A percentile compares a stretch with the other conserved stretches of the same genome.
Conservation (phyloP, 2,888 invertebrate species). For the Ephialtes manifestator region DNA sequence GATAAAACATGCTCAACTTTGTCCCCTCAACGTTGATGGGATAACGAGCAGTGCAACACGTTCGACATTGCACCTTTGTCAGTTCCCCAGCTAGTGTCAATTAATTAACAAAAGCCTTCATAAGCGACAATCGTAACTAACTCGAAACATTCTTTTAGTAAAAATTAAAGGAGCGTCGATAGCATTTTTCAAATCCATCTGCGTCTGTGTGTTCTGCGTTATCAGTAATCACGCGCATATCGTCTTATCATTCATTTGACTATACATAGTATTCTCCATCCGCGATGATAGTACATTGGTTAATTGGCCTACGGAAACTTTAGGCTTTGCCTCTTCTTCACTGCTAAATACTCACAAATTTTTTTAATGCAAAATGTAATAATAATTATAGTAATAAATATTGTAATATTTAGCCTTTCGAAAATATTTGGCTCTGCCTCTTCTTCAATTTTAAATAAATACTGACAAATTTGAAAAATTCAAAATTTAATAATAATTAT, state of each 20-base stretch:
- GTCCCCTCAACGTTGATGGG: constrained; percentile 59
- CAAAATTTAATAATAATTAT: too few relatives aligned
- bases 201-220: constrained; percentile 36
- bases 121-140: constrained; percentile 13
- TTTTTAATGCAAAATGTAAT: too few relatives aligned
- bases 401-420: too few relatives aligned
- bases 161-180: neutral
- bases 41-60: constrained; percentile 56
- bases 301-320: constrained; percentile 21
- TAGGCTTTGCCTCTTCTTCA: neutral
- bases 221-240: constrained; percentile 51
- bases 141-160: constrained; percentile 7
- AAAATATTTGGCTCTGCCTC: too few relatives aligned
- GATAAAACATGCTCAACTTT: constrained; percentile 74
- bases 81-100: constrained; percentile 31
- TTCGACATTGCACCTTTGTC: constrained; percentile 47
- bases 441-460: too few relatives aligned
- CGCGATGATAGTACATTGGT: constrained; percentile 8
- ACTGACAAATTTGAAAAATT: too few relatives aligned
- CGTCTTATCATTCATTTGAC: constrained; percentile 52
- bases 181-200: constrained; percentile 7
- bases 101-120: constrained; percentile 58
- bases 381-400: too few relatives aligned
- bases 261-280: constrained; percentile 4
- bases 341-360: neutral